Evolutionary conservation across 2,113 vertebrate species (phyloP).

Genomic region (Sebastes fasciatus): DNA sequence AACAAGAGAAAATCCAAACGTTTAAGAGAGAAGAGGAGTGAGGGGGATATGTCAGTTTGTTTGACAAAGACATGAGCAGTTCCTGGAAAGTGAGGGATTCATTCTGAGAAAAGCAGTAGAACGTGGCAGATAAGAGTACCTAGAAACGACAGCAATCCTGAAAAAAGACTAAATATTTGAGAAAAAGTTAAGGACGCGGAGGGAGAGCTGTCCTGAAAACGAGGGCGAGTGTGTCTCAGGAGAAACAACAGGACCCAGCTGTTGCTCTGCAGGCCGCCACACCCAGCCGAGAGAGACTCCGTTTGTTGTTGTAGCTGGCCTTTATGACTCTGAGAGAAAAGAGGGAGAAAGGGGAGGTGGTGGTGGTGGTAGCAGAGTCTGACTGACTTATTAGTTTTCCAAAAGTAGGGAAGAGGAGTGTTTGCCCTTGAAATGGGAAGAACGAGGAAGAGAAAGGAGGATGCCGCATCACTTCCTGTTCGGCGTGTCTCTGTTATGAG

Average conservation of each 20-base stretch:
- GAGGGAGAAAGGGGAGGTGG: conserved; percentile 30
- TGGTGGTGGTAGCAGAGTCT: neutral
- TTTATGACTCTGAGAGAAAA: conserved; percentile 61
- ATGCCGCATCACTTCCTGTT: conserved; percentile 32
- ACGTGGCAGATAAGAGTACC: neutral
- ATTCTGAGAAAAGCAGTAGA: neutral
- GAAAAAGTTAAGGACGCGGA: conserved; percentile 2
- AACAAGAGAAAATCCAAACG: conserved; percentile 8
- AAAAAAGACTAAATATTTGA: conserved; percentile 27
- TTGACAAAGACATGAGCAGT: neutral
- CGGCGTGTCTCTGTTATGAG: conserved; percentile 17
- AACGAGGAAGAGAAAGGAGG: conserved; percentile 6
- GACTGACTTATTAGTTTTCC: conserved; percentile 7
- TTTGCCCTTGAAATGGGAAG: conserved; percentile 12
- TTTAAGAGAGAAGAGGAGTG: conserved; percentile 16
- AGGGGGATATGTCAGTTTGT: conserved; percentile 3
- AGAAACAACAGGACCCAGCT: conserved; percentile 84
- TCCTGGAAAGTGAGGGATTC: neutral
- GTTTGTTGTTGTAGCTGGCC: conserved; percentile 80
- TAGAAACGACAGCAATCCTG: neutral
- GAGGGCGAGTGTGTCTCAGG: conserved; percentile 54
- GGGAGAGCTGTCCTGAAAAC: conserved; percentile 47
- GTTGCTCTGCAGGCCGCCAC: conserved; percentile 78
- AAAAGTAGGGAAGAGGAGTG: conserved; percentile 17
- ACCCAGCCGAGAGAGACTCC: conserved; percentile 76